These are phyloP conservation scores for Diogma glabrata DNA, from an alignment of 2,888 invertebrate species.

Conservation along the genomic window DNA sequence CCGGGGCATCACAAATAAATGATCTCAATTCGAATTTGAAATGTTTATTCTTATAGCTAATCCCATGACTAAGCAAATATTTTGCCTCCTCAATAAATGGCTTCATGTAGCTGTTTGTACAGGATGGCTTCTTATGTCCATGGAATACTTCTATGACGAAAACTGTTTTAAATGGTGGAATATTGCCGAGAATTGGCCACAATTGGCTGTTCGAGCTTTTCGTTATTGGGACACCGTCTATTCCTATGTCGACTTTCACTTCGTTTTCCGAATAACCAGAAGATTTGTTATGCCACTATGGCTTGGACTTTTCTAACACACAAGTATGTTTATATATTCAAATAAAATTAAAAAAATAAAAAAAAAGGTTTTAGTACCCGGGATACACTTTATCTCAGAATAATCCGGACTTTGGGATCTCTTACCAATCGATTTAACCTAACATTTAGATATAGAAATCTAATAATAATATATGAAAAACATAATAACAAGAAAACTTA, in stretches of 20 bases:
- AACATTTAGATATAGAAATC: too few relatives aligned
- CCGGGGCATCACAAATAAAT: conserved; percentile 5
- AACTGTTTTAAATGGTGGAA: not conserved
- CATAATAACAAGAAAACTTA: too few relatives aligned
- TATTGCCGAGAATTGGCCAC: not conserved
- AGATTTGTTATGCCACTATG: too few relatives aligned
- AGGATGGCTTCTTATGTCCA: not conserved
- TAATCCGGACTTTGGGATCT: too few relatives aligned
- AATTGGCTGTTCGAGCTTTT: not conserved
- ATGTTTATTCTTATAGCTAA: not conserved
- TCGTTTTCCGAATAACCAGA: not conserved
- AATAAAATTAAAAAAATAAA: too few relatives aligned
- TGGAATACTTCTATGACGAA: not conserved
- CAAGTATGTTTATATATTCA: too few relatives aligned
- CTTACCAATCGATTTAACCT: too few relatives aligned
- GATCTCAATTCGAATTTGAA: not conserved
- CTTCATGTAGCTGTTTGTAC: not conserved
- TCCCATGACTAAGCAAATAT: not conserved
- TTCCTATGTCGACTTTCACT: not conserved
- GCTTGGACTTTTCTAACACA: too few relatives aligned
- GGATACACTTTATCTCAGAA: too few relatives aligned
- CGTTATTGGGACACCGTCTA: not conserved
- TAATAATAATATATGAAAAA: too few relatives aligned
- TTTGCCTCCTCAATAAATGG: not conserved
- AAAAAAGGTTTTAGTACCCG: too few relatives aligned